Percentiles rank a stretch among this genome's conserved stretches.
Conservation (phyloP, 2,113 vertebrate species). For the Sitta europaea region DNA sequence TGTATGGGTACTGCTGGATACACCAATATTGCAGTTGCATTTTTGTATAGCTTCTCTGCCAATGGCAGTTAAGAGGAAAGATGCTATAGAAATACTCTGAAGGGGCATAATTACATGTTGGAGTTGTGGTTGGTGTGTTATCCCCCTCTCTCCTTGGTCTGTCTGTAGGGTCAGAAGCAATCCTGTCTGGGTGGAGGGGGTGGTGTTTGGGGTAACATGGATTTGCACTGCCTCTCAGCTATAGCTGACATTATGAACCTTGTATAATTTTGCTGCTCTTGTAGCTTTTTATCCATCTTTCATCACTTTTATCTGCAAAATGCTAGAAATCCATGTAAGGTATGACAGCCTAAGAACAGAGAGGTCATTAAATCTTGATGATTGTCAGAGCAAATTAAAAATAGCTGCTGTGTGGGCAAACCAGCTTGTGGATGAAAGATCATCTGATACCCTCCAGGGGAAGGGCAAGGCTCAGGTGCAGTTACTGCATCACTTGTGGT, state of each 20-base stretch:
- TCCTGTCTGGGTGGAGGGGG: neutral
- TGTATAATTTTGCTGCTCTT: neutral
- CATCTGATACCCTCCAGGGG: neutral
- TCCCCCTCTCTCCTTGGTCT: neutral
- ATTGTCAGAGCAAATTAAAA: neutral
- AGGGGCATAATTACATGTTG: neutral
- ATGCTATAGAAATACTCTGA: neutral
- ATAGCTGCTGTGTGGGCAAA: neutral
- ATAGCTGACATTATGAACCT: neutral
- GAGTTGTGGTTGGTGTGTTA: accelerated
- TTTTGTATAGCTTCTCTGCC: neutral
- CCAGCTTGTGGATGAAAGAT: neutral
- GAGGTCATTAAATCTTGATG: neutral
- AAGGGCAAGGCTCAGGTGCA: neutral
- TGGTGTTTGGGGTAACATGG: neutral
- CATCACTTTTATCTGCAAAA: neutral
- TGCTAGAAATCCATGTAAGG: neutral
- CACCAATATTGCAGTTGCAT: neutral
- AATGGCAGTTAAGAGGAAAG: neutral
- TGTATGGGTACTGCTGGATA: neutral
- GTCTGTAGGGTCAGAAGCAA: neutral
- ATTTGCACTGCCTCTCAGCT: neutral
- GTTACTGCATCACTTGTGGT: accelerated
- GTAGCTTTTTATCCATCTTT: neutral
- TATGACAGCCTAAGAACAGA: neutral